phyloP scores from a whole-genome alignment of 2,797 vertebrate genomes.

The Valencia hispanica region DNA sequence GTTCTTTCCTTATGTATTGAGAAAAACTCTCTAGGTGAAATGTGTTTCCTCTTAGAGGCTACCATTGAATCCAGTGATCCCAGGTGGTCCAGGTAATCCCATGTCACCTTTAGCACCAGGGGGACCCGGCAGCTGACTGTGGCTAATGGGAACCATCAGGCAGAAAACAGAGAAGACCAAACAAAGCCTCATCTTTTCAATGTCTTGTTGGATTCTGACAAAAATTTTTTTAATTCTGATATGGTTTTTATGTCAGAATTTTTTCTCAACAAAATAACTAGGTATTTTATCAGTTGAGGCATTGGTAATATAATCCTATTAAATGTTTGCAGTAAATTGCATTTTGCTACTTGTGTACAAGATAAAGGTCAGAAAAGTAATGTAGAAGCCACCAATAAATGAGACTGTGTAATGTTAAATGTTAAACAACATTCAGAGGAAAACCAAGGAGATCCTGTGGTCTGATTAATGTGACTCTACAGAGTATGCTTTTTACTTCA shows the following conservation, averaged over 20 bases:
- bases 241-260: neutral
- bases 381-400: neutral
- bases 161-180: neutral
- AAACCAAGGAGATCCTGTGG: neutral
- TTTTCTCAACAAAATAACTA: neutral
- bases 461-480: too few relatives aligned
- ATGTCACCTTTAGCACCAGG: neutral
- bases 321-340: neutral
- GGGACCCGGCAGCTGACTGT: neutral
- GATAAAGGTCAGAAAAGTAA: neutral
- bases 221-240: neutral
- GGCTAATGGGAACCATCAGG: neutral
- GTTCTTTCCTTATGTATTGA: too few relatives aligned
- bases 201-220: neutral
- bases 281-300: neutral
- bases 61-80: neutral
- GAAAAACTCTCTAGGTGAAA: neutral
- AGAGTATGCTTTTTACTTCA: too few relatives aligned
- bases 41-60: neutral
- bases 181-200: neutral
- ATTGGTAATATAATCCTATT: neutral
- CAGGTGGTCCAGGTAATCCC: neutral
- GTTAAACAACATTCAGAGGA: neutral
- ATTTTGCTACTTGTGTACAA: neutral
- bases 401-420: neutral